phyloP scores from a whole-genome alignment of 23 tunicate species.

The Aplidium turbinatum region DNA sequence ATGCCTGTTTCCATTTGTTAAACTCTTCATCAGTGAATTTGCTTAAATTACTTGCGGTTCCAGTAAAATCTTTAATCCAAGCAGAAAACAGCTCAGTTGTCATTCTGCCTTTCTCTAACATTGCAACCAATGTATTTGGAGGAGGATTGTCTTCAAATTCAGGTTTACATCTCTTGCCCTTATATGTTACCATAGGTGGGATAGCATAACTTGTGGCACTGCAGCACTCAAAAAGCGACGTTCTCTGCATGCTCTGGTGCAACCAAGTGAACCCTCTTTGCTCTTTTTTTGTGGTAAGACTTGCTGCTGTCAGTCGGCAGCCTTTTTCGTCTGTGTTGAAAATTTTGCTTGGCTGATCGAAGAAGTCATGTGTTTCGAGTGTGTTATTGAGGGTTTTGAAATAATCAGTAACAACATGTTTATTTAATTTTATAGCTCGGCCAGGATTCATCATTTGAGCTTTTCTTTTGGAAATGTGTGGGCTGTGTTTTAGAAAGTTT shows the following conservation, averaged over 20 bases:
- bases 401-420: conserved; percentile 26
- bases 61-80: conserved; percentile 28
- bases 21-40: no score
- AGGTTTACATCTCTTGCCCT: conserved; percentile 33
- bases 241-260: conserved; percentile 13
- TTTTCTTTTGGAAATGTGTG: conserved; percentile 12
- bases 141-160: conserved; percentile 28
- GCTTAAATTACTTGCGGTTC: no score
- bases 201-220: conserved; percentile 25
- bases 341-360: conserved; percentile 12
- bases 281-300: conserved; percentile 1
- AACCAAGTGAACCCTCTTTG: conserved; percentile 6
- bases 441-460: conserved; percentile 39
- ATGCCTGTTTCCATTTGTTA: no score
- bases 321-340: conserved; percentile 37
- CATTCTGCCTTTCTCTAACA: conserved; percentile 36
- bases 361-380: conserved; percentile 7
- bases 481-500: conserved; percentile 8
- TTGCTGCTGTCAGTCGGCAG: conserved; percentile 15
- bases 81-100: conserved; percentile 8
- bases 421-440: conserved; percentile 22
- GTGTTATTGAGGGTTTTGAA: conserved; percentile 11
- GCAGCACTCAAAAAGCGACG: conserved; percentile 14
- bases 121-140: conserved; percentile 14
- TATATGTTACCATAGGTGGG: conserved; percentile 31